Percentiles rank a stretch among this genome's conserved stretches.
Conservation (phyloP, 2,797 vertebrate species). For the Pangasius mekongensis region DNA sequence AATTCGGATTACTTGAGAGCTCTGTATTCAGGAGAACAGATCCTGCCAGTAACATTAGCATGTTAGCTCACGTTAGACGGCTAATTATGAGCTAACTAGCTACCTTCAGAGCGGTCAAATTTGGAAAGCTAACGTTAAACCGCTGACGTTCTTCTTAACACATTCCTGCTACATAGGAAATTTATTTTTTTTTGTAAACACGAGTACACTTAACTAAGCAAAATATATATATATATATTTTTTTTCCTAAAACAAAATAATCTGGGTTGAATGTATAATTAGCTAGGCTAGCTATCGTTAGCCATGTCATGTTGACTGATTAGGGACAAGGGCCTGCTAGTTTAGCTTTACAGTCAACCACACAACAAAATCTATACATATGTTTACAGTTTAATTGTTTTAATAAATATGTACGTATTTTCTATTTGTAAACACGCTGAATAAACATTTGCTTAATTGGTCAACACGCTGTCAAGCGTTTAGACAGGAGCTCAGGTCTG, state of each 20-base stretch:
- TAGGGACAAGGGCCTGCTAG: conserved; percentile 38
- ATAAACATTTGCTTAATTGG: not conserved
- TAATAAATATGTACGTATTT: not conserved
- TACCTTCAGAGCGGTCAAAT: conserved; percentile 12
- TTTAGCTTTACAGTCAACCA: not conserved
- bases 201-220: not conserved
- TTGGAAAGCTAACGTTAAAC: not conserved
- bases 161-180: not conserved
- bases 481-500: not conserved
- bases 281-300: not conserved
- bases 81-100: conserved; percentile 9
- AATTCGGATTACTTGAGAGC: not conserved
- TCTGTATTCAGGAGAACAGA: not conserved
- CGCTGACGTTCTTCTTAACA: not conserved
- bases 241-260: not conserved
- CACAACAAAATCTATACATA: not conserved
- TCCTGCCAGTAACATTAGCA: conserved; percentile 16
- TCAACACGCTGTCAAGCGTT: not conserved
- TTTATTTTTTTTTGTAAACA: not conserved
- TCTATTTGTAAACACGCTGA: not conserved
- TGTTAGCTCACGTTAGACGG: conserved; percentile 10
- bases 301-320: conserved; percentile 29
- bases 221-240: not conserved
- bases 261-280: no score
- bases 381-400: not conserved